Conservation (phyloP, 2,888 invertebrate species). For the Acrobeloides nanus region DNA sequence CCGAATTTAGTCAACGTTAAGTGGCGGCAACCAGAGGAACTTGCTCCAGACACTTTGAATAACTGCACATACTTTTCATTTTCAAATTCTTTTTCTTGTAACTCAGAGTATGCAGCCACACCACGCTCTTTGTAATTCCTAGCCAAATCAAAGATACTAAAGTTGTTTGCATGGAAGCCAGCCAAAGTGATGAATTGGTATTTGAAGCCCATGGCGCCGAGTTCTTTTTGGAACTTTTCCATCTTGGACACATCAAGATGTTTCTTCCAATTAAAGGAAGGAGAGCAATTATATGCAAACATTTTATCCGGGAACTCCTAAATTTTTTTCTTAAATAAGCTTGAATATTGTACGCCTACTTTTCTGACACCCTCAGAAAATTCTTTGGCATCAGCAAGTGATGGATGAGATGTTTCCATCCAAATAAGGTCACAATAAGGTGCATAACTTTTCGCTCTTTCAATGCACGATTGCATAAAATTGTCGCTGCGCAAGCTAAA, state of each 20-base stretch:
- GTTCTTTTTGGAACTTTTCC: constrained; percentile 52
- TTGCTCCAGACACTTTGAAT: too few relatives aligned
- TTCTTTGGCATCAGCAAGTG: constrained; percentile 50
- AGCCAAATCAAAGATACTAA: constrained; percentile 54
- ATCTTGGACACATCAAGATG: constrained; percentile 53
- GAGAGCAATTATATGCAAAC: constrained; percentile 54
- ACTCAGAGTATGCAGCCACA: constrained; percentile 52
- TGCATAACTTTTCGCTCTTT: constrained; percentile 51
- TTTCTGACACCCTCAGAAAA: constrained; percentile 52
- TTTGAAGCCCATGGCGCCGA: constrained; percentile 55
- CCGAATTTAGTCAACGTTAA: too few relatives aligned
- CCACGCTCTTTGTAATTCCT: constrained; percentile 49
- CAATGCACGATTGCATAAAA: constrained; percentile 53
- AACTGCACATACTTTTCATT: constrained; percentile 32
- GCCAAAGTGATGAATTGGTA: constrained; percentile 56
- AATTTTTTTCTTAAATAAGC: neutral
- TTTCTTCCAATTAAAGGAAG: constrained; percentile 54
- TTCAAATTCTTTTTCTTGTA: constrained; percentile 54
- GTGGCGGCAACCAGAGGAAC: constrained; percentile 4
- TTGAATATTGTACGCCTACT: constrained; percentile 14
- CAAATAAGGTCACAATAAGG: constrained; percentile 54
- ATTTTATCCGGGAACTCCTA: constrained; percentile 47
- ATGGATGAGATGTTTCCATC: constrained; percentile 55
- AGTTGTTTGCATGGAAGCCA: constrained; percentile 55
- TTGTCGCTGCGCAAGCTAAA: constrained; percentile 37